Evolutionary conservation across 1,140 invertebrate genomes (phyloP), one percentile per base, ranked within the genome.

Genomic region (Eubasilissa regina): DNA sequence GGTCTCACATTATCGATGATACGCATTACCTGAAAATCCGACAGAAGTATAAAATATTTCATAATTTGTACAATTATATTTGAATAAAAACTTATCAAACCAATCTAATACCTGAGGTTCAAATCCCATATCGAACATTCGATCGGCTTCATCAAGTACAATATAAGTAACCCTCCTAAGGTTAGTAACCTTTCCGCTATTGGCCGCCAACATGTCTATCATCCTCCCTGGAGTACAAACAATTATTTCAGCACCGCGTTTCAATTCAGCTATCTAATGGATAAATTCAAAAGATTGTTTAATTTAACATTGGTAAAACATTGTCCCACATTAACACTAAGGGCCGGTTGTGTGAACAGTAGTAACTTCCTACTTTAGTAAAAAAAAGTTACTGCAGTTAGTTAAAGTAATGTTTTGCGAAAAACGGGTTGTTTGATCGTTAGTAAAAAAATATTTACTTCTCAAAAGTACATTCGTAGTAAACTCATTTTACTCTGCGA

Each of bases 81-180:
- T n/a, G n/a, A n/a, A n/a, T n/a, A n/a, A 79, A 19, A n/a, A 1
- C 21, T 70, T 60, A 13, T 13, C 3, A 58, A 21, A 58, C 1
- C 12, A 58, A 21, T n/a, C n/a, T 75, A 55, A 83, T 86, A 96
- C 96, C 90, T 99, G 98, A 6, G 98, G 98, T 89, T 99, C 98
- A 88, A 99, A 99, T 15, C 98, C 98, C 97, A 99, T 99, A 86
- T 99, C 99, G 86, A 99, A 99, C 98, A 99, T 99, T 47, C 99
- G 90, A 88, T 99, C 99, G 1, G 99, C 99, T 89, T 99, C 99
- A 88, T 99, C 99, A 1, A 99, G 87, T 0, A 99, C 98, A 45
- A 99, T 93, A 86, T 99, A 99, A 0, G 98, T 99, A 43, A 98
- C 97, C 47, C 99, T 89, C 25, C 95, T 90, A 48, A 99, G 89